A percentile compares a stretch with the other conserved stretches of the same genome.
Evolutionary conservation across 1,140 invertebrate species (phyloP).

Genomic region (Gonatopus flavifemur): DNA sequence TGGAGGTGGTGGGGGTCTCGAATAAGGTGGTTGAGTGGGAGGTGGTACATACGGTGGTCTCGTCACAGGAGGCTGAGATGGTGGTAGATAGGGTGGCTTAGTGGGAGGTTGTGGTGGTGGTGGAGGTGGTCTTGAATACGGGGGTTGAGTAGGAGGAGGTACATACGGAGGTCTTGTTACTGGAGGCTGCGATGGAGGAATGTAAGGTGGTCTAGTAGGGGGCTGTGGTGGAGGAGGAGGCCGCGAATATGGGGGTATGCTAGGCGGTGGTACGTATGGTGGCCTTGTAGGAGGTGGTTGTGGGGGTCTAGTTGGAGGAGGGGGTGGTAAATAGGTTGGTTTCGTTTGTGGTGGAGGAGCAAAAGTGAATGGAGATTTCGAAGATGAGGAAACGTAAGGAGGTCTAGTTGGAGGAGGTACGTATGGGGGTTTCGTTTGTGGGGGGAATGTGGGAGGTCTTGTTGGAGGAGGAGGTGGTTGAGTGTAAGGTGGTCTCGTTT

Average conservation of each 20-base stretch:
- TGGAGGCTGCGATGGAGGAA: conserved; percentile 5
- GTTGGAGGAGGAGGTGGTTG: conserved; percentile 1
- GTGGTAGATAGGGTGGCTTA: conserved; percentile 9
- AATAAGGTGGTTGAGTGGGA: conserved; percentile 7
- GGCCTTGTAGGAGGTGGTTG: conserved; percentile 17
- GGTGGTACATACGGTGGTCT: conserved; percentile 8
- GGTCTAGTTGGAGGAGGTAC: conserved; percentile 17
- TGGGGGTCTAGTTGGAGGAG: conserved; percentile 9
- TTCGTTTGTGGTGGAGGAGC: background rate
- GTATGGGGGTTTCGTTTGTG: conserved; percentile 8
- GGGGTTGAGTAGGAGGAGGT: conserved; percentile 1
- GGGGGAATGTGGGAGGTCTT: background rate
- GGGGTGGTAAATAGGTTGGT: conserved; percentile 2
- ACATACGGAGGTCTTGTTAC: conserved; percentile 3
- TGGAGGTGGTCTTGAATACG: conserved; percentile 8
- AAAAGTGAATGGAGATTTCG: conserved; percentile 5
- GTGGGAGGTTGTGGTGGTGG: conserved; percentile 8
- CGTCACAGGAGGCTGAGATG: conserved; percentile 7
- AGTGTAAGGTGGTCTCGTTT: conserved; percentile 2
- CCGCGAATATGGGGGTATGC: conserved; percentile 5
- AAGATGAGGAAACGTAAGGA: conserved; percentile 6
- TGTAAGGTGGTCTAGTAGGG: conserved; percentile 4
- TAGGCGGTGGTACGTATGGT: conserved; percentile 8
- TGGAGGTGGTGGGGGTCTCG: conserved; percentile 7
- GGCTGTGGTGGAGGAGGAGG: background rate